Conservation (phyloP, 2,797 vertebrate genomes). For the Channa striata region DNA sequence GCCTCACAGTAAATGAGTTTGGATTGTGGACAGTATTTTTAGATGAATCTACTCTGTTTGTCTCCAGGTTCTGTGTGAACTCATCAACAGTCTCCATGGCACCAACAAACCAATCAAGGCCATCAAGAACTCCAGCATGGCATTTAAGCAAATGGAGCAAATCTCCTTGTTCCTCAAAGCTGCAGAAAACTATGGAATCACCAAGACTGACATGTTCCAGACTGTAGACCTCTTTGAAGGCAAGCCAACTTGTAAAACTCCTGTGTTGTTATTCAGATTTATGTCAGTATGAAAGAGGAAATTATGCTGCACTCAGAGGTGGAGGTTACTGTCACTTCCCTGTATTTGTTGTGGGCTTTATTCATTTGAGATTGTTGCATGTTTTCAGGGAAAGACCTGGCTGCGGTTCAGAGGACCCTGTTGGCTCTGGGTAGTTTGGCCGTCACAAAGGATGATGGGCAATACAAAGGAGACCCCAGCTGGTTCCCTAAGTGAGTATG, state of each 20-base stretch:
- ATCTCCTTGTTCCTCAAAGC: constrained; percentile 94
- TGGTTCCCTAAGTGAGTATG: constrained; percentile 95
- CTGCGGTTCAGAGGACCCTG: constrained; percentile 94
- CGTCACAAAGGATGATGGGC: constrained; percentile 91
- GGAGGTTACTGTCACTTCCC: background rate
- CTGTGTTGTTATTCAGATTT: background rate
- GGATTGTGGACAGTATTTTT: constrained; percentile 1
- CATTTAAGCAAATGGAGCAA: constrained; percentile 98
- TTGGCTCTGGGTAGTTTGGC: constrained; percentile 94
- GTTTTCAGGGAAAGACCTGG: constrained; percentile 89
- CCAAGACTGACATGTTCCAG: constrained; percentile 95
- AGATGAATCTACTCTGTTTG: constrained; percentile 4
- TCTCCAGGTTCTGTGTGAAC: constrained; percentile 88
- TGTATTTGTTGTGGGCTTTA: constrained; percentile 7
- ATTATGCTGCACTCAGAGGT: background rate
- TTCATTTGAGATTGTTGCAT: constrained; percentile 48
- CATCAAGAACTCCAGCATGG: constrained; percentile 87
- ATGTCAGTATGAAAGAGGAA: background rate
- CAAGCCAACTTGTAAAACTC: constrained; percentile 58
- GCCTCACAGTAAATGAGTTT: constrained; percentile 14
- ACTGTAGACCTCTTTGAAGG: constrained; percentile 96
- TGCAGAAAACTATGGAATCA: constrained; percentile 90
- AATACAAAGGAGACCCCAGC: constrained; percentile 91
- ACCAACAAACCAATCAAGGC: constrained; percentile 87
- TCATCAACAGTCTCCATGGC: constrained; percentile 92